These are phyloP conservation scores for Salvator merianae DNA, from an alignment of 2,113 vertebrate genomes.

Conservation along the genomic window DNA sequence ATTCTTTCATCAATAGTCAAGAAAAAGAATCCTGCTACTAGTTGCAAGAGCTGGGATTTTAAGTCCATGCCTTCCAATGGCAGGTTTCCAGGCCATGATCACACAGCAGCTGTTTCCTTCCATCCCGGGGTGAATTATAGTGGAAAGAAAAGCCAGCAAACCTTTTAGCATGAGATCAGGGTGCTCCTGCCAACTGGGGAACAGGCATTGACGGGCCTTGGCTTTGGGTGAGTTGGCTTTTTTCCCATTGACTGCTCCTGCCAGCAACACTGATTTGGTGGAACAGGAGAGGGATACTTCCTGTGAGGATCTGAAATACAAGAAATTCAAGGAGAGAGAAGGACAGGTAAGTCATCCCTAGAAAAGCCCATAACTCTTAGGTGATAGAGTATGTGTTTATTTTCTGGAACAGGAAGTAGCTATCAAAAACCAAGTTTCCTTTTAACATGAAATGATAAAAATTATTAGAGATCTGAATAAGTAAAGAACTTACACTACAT, in stretches of 20 bases:
- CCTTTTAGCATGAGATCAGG: conserved; percentile 76
- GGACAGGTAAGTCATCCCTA: background rate
- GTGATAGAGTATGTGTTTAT: conserved; percentile 19
- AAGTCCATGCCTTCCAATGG: conserved; percentile 74
- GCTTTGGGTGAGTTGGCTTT: conserved; percentile 65
- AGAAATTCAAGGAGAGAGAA: conserved; percentile 25
- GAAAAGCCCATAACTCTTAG: conserved; percentile 16
- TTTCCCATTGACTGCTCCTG: conserved; percentile 51
- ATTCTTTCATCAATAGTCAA: conserved; percentile 62
- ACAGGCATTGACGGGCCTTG: conserved; percentile 65
- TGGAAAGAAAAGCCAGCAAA: conserved; percentile 74
- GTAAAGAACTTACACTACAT: conserved; percentile 12
- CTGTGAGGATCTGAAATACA: conserved; percentile 47
- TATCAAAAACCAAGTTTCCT: conserved; percentile 22
- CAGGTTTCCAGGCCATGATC: conserved; percentile 75
- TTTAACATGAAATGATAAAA: conserved; percentile 3
- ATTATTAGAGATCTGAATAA: conserved; percentile 33
- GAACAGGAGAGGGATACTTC: conserved; percentile 53
- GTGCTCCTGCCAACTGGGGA: conserved; percentile 72
- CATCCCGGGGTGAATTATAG: conserved; percentile 77
- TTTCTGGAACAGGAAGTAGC: background rate
- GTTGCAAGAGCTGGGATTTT: conserved; percentile 72
- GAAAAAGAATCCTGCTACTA: conserved; percentile 54
- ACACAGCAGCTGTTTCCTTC: conserved; percentile 78
- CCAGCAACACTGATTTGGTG: conserved; percentile 43